A percentile compares a stretch with the other conserved stretches of the same genome.
These are phyloP conservation scores for Propithecus deckenii DNA, from an alignment of 2,797 vertebrate species.

Conservation along the genomic window DNA sequence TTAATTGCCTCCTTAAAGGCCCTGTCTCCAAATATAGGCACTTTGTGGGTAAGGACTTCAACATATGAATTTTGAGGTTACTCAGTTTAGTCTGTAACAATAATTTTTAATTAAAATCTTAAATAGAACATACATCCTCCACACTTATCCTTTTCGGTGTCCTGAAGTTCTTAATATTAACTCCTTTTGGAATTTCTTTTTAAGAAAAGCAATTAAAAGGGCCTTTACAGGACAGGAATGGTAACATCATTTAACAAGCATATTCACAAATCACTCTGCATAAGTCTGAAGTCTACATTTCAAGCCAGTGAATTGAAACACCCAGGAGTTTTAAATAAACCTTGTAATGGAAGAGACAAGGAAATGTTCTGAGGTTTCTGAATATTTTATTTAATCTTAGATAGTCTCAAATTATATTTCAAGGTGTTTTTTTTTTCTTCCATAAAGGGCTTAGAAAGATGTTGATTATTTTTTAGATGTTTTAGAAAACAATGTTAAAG, in stretches of 20 bases:
- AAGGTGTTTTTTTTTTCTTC: constrained; percentile 42
- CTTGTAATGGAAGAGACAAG: not conserved
- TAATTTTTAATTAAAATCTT: not conserved
- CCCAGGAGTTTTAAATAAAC: not conserved
- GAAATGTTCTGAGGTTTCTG: constrained; percentile 57
- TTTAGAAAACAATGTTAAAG: constrained; percentile 77
- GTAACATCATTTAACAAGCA: not conserved
- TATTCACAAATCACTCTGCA: not conserved
- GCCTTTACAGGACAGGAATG: not conserved
- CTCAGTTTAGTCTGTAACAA: not conserved
- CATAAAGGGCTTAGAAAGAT: constrained; percentile 63
- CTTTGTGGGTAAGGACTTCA: not conserved
- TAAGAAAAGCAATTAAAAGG: constrained; percentile 22
- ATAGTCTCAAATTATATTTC: constrained; percentile 45
- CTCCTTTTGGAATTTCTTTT: constrained; percentile 23
- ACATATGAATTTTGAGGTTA: not conserved
- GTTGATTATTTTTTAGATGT: constrained; percentile 73
- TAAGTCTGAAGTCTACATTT: constrained; percentile 41
- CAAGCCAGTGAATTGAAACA: constrained; percentile 26
- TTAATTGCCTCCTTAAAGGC: not conserved
- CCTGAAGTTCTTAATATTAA: constrained; percentile 39
- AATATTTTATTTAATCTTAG: constrained; percentile 68
- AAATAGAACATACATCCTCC: not conserved
- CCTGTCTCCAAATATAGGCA: not conserved
- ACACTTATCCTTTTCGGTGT: not conserved